Base-by-base conservation (phyloP, 2,797 vertebrate genomes). In the Lagodon rhomboides region DNA sequence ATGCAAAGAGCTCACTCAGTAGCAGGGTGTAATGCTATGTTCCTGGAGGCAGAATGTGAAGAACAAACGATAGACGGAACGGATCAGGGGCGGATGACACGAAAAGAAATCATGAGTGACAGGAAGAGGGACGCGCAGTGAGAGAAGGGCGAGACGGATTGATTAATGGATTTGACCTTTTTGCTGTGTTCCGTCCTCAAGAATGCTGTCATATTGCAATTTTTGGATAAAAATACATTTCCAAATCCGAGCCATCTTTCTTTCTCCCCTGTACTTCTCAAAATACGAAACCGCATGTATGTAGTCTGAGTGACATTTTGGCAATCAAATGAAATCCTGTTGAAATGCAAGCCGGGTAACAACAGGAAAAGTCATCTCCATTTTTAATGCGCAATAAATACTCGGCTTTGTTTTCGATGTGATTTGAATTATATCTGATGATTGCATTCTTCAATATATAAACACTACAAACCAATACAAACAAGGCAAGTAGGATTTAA, bases 91-190 rank as follows among this genome's bases (percentile, higher is more conserved):
- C 53, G 41, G 53, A 77, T 58, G 70, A 80, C 1, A 18, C 46
- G 38, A 64, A 78, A 63, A 46, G 59, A 38, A 73, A 71, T 62
- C 54, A 49, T 56, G 76, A 82, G 64, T 62, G 76, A 77, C 68
- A 80, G 64, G 47, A 68, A 66, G 23, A 60, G 47, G 59, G 47
- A 60, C 2, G 53, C 20, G 38, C 38, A 63, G 54, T 0, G 38
- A 80, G 64, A 69, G 38, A 75, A 4, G 3, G 25, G 47, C 5
- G 38, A 60, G 53, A 64, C 34, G 10, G 58, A 76, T 0, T 67
- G 77, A 86, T 68, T 85, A 77, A 72, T 75, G 56, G 79, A 81
- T 76, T 60, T 86, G 79, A 90, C 75, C 80, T 90, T 91, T 90
- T 60, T 23, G 17, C 62, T 22, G 38, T 1, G 4, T 56, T 73